Evolutionary conservation across 2,113 vertebrate species (phyloP), one percentile per base, ranked within the genome.

Genomic region (Leptosomus discolor): DNA sequence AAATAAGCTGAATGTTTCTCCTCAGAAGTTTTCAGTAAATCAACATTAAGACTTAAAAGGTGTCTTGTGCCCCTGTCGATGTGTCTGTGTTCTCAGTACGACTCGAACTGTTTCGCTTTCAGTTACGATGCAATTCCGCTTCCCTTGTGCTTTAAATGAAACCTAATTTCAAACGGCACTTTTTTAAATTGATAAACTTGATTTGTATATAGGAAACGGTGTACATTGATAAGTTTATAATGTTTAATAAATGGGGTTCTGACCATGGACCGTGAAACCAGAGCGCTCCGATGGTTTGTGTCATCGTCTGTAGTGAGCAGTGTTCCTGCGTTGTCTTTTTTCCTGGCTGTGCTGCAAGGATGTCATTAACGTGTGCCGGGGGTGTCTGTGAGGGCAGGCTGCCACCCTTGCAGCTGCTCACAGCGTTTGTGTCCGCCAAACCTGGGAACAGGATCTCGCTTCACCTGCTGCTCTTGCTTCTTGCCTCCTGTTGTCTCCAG

Each of bases 181-280:
- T 97, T 96, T 74, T 57, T 9, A 51, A 95, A 94, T 81, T 61
- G 79, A 96, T 87, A 69, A 92, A 73, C 58, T 95, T 97, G 93
- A 97, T 98, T 95, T 97, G 96, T 98, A 96, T 78, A 92, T 97
- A 96, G 96, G 96, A 96, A 91, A 80, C 51, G 60, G 63, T 97
- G 95, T 92, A 97, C 96, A 97, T 95, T 93, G 96, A 46, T 91
- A 91, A 92, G 85, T 97, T 98, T 97, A 94, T 97, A 96, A 97
- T 69, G 92, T 94, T 97, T 78, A 98, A 97, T 98, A 97, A 98
- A 98, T 22, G 89, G 64, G 88, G 75, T 95, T 69, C 91, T 82
- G 91, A 65, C 81, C 43, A 4, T 8, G 88, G 76, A 76, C 94
- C 23, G 0, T 88, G 85, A 95, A 95, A 92, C 69, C 29, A 8